Evolutionary conservation across 2,888 invertebrate species (phyloP), one percentile per base, ranked within the genome.

Genomic region (Leptothorax acervorum): DNA sequence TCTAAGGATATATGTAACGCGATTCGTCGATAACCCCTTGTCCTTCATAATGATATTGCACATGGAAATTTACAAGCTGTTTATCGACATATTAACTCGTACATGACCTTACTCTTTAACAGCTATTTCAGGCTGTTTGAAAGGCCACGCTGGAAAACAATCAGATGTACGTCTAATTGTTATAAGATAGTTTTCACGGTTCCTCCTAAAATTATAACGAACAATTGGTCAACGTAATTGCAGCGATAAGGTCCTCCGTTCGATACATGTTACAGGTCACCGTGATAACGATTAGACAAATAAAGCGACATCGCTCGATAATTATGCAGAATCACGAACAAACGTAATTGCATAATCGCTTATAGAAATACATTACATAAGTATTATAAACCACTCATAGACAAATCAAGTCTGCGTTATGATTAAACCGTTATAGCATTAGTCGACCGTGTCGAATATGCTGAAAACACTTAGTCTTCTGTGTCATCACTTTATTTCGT

Each of bases 21-120:
- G 76, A 31, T 53, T 70, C 42, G 5, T 15, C 6, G 79, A 79
- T 79, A 79, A 70, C 57, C 70, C 42, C 8, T 55, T 42, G 31
- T n/a, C 57, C 8, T 23, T 45, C 2, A 3, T 18, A 35, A 23
- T 48, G 15, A 76, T 18, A 51, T 18, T n/a, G 5, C 28, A 60
- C 15, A 6, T 71, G 71, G 71, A 79, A 79, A 55, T 45, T 57
- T 70, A 57, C 45, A 57, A 39, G 0, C 60, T 15, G 8, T 35
- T 68, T 78, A 70, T 68, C 4, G 2, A 31, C 53, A 9, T 28
- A 68, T 31, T 28, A 51, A 39, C 15, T 11, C 1, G 1, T 42
- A 12, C 8, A 23, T 1, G 5, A 51, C 28, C 28, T 60, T 42
- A 42, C 5, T 6, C 6, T 35, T 35, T 35, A 35, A 35, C 23